Evolutionary conservation across 2,888 invertebrate genomes (phyloP).

Genomic region (Phorcus lineatus): DNA sequence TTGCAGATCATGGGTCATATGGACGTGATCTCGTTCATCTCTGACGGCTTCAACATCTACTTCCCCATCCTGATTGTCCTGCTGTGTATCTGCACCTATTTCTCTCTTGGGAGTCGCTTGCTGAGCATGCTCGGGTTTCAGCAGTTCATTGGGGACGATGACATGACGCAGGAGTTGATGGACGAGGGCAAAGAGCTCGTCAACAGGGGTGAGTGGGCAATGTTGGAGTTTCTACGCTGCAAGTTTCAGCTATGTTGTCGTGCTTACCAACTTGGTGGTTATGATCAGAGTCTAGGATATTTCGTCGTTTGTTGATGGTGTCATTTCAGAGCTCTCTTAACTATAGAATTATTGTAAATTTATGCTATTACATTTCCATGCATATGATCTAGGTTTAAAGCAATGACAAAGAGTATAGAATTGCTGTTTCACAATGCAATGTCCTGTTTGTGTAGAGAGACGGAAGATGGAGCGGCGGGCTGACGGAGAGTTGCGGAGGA

Average conservation of each 20-base stretch:
- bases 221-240: background rate
- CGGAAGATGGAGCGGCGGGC: constrained; percentile 77
- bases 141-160: constrained; percentile 96
- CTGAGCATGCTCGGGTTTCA: constrained; percentile 89
- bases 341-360: too few relatives aligned
- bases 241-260: background rate
- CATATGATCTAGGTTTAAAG: too few relatives aligned
- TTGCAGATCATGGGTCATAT: constrained; percentile 96
- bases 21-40: constrained; percentile 97
- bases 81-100: constrained; percentile 94
- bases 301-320: too few relatives aligned
- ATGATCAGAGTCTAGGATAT: too few relatives aligned
- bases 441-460: constrained; percentile 57
- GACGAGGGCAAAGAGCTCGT: constrained; percentile 95
- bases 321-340: too few relatives aligned
- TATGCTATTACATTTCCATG: too few relatives aligned
- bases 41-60: constrained; percentile 98
- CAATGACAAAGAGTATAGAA: too few relatives aligned
- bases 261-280: background rate
- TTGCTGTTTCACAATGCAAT: too few relatives aligned
- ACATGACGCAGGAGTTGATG: constrained; percentile 92
- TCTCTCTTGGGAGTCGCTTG: constrained; percentile 92
- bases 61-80: constrained; percentile 97
- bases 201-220: constrained; percentile 83
- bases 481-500: constrained; percentile 85